Evolutionary conservation across 1,140 invertebrate species (phyloP).

Genomic region (Rhagoletis pomonella): DNA sequence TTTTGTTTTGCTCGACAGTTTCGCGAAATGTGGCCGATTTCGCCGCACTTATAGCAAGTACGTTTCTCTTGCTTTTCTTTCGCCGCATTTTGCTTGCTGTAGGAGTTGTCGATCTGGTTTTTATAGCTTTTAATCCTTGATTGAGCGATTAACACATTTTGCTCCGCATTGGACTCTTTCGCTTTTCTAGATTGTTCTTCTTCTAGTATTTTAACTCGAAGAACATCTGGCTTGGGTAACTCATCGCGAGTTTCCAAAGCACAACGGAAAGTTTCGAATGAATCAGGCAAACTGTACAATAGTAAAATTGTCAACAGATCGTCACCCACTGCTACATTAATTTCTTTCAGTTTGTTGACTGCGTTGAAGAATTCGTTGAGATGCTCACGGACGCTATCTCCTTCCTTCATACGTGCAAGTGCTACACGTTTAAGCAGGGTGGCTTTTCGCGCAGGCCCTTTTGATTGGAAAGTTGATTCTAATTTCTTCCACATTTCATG

Average conservation of each 20-base stretch:
- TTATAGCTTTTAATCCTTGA: neutral
- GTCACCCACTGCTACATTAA: no score
- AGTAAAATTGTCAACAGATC: no score
- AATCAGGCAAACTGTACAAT: no score
- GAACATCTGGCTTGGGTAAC: neutral
- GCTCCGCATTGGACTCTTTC: neutral
- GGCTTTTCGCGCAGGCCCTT: neutral
- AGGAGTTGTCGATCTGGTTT: neutral
- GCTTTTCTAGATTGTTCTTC: neutral
- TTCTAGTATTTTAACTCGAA: neutral
- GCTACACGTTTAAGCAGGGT: no score
- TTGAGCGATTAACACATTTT: conserved; percentile 8
- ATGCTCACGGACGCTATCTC: no score
- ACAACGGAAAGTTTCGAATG: no score
- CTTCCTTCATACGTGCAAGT: no score
- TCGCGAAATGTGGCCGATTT: conserved; percentile 1
- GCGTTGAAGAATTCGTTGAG: no score
- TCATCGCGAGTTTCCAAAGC: neutral
- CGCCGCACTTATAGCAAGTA: conserved; percentile 22
- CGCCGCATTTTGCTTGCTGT: neutral
- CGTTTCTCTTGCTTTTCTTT: conserved; percentile 6
- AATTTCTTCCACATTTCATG: conserved; percentile 26
- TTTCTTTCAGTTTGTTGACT: no score
- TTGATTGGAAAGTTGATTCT: conserved; percentile 1
- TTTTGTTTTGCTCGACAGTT: conserved; percentile 3